Percentiles rank a stretch among this genome's conserved stretches.
Evolutionary conservation across 2,797 vertebrate genomes (phyloP).

Genomic region (Erithacus rubecula): DNA sequence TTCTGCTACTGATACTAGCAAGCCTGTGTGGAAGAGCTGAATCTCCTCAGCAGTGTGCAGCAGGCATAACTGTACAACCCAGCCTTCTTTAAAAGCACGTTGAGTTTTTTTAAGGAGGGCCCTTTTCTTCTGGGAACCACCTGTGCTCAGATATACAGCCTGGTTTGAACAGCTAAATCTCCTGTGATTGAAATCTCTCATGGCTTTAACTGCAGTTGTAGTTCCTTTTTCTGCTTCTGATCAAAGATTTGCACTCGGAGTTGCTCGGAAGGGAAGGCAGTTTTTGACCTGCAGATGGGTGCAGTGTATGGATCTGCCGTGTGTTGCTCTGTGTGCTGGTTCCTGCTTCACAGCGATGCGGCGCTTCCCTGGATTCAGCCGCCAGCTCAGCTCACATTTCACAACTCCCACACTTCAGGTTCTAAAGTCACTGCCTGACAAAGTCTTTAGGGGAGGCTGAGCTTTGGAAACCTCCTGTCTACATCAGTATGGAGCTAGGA

Average conservation of each 20-base stretch:
- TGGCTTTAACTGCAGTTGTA: not conserved
- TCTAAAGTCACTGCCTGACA: not conserved
- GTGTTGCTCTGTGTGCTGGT: not conserved
- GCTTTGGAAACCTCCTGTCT: not conserved
- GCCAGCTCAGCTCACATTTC: not conserved
- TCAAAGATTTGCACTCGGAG: not conserved
- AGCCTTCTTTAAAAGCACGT: not conserved
- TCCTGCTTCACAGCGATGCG: accelerated
- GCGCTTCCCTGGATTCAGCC: not conserved
- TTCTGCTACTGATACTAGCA: not conserved
- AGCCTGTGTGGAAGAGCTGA: not conserved
- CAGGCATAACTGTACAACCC: not conserved
- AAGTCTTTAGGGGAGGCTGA: not conserved
- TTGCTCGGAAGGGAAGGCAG: not conserved
- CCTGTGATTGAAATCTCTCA: not conserved
- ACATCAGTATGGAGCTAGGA: not conserved
- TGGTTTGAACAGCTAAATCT: not conserved
- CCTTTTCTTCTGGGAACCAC: not conserved
- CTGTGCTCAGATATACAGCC: not conserved
- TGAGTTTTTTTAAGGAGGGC: not conserved
- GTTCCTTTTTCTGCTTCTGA: not conserved
- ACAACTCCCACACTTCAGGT: not conserved
- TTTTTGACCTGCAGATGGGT: not conserved
- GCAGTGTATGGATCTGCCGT: not conserved
- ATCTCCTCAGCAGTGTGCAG: not conserved